Conservation (phyloP, 2,888 invertebrate genomes). For the Galerucella calmariensis region DNA sequence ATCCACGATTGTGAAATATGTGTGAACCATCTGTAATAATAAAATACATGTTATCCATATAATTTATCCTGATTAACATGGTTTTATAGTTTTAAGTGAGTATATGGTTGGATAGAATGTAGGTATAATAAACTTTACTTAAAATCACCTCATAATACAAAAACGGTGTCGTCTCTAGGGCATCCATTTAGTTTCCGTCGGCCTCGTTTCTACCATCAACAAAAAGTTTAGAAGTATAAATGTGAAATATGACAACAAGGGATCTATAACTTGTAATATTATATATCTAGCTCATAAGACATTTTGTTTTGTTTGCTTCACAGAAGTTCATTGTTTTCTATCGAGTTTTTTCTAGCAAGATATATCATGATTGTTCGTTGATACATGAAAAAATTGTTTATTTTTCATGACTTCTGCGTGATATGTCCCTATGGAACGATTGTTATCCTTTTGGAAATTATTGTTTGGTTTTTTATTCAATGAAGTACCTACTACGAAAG, state of each 20-base stretch:
- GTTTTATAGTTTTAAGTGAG: neutral
- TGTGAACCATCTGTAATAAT: too few species aligned
- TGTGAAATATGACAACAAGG: conserved; percentile 49
- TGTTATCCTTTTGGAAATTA: too few species aligned
- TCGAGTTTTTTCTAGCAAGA: neutral
- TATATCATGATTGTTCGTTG: too few species aligned
- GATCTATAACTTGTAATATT: conserved; percentile 48
- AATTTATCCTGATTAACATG: too few species aligned
- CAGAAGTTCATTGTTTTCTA: neutral
- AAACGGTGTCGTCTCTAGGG: conserved; percentile 36
- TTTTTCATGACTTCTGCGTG: too few species aligned
- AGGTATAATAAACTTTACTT: conserved; percentile 12
- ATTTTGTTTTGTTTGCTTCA: conserved; percentile 18
- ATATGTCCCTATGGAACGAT: too few species aligned
- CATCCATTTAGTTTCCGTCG: conserved; percentile 29
- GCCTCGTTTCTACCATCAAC: conserved; percentile 22
- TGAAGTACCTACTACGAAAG: too few species aligned
- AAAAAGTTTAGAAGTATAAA: conserved; percentile 41
- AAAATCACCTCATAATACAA: conserved; percentile 34
- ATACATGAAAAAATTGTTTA: too few species aligned
- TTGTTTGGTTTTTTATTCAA: too few species aligned
- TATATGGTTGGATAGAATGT: neutral
- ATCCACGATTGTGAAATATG: too few species aligned
- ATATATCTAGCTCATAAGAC: conserved; percentile 46
- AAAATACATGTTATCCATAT: too few species aligned